A percentile compares a stretch with the other conserved stretches of the same genome.
phyloP scores from a whole-genome alignment of 2,113 vertebrate genomes.

The Tachysurus fulvidraco region DNA sequence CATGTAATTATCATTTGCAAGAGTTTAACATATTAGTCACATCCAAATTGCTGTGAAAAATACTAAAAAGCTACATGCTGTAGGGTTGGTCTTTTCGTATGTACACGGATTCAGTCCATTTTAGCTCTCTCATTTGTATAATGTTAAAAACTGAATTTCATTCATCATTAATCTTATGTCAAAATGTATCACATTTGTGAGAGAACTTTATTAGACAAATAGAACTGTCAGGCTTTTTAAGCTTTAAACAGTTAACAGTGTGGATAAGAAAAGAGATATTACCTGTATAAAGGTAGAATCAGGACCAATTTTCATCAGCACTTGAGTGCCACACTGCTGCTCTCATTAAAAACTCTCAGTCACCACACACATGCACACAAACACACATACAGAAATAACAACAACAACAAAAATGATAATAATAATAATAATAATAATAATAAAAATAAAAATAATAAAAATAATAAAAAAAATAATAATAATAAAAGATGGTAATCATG shows the following conservation, averaged over 20 bases:
- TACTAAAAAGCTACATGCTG: background rate
- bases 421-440: conserved; percentile 43
- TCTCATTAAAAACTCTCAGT: no score
- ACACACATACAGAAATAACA: background rate
- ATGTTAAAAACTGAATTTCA: background rate
- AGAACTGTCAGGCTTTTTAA: conserved; percentile 47
- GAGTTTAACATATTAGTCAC: background rate
- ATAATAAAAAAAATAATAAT: conserved; percentile 39
- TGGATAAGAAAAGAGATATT: conserved; percentile 68
- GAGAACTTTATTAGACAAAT: conserved; percentile 61
- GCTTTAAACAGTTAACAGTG: conserved; percentile 54
- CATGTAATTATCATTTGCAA: background rate
- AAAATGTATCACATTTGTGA: conserved; percentile 49
- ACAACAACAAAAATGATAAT: background rate
- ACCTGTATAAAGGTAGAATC: conserved; percentile 66
- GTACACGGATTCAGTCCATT: background rate
- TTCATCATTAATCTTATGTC: background rate
- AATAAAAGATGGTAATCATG: conserved; percentile 51
- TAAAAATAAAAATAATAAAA: conserved; percentile 46
- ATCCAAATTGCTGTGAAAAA: background rate
- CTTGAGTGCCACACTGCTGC: conserved; percentile 68
- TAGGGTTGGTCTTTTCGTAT: background rate
- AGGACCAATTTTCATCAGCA: conserved; percentile 69
- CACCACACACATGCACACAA: background rate
- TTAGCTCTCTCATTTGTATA: background rate